Evolutionary conservation across 2,797 vertebrate genomes (phyloP).

Genomic region (Cephalopachus bancanus): DNA sequence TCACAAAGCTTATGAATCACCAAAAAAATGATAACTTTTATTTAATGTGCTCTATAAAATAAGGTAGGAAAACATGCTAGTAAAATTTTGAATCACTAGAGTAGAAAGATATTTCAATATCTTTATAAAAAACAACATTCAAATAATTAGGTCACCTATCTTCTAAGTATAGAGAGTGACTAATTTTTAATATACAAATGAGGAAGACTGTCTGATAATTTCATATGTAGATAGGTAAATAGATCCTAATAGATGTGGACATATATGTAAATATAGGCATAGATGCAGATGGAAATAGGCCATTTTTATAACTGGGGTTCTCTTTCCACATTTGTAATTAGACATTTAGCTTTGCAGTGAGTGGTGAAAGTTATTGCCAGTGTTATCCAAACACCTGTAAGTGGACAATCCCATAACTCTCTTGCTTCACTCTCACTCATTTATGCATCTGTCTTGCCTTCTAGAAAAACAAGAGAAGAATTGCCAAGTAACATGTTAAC

Average conservation of each 20-base stretch:
- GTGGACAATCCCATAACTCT: rapidly evolving
- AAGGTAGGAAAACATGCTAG: not conserved
- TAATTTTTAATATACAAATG: rapidly evolving
- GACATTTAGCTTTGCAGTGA: rapidly evolving
- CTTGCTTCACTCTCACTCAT: not conserved
- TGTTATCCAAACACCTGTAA: rapidly evolving
- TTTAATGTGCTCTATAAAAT: rapidly evolving
- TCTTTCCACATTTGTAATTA: rapidly evolving
- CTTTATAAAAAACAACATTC: not conserved
- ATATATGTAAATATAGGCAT: rapidly evolving
- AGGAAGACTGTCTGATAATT: not conserved
- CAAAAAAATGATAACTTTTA: not conserved
- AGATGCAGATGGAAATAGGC: not conserved
- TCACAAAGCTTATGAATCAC: not conserved
- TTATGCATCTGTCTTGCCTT: rapidly evolving
- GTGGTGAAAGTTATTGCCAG: not conserved
- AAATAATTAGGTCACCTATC: too few relatives aligned
- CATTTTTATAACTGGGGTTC: rapidly evolving
- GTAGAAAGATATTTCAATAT: too few relatives aligned
- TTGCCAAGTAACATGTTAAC: rapidly evolving
- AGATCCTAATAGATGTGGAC: too few relatives aligned
- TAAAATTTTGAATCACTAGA: not conserved
- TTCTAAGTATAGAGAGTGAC: rapidly evolving
- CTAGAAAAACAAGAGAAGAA: not conserved
- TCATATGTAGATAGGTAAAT: rapidly evolving